phyloP scores from a whole-genome alignment of 2,888 invertebrate genomes.

The Yponomeuta malinellus region DNA sequence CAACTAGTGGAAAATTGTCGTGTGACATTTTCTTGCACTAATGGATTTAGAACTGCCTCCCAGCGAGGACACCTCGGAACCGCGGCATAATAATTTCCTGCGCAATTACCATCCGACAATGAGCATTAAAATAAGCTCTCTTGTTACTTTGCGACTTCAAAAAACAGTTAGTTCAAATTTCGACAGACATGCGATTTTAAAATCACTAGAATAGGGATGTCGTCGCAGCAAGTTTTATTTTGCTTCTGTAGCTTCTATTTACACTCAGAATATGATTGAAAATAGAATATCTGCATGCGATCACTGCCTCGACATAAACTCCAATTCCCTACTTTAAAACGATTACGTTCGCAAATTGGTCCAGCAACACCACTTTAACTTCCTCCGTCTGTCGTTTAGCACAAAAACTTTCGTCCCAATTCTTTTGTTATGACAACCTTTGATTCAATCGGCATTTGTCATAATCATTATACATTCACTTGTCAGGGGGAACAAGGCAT shows the following conservation, averaged over 20 bases:
- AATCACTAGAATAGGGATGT: not conserved
- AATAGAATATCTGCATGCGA: not conserved
- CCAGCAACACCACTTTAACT: not conserved
- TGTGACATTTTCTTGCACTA: conserved; percentile 59
- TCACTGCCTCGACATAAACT: not conserved
- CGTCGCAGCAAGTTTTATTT: not conserved
- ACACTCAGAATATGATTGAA: no score
- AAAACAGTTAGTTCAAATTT: conserved; percentile 13
- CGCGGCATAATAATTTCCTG: conserved; percentile 69
- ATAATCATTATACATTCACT: not conserved
- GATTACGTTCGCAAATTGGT: not conserved
- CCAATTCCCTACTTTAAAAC: not conserved
- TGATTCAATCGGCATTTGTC: conserved; percentile 1
- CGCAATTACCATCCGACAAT: conserved; percentile 25
- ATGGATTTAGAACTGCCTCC: conserved; percentile 69
- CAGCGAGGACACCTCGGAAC: conserved; percentile 55
- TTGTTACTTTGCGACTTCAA: conserved; percentile 17
- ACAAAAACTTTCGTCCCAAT: not conserved
- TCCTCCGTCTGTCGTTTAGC: not conserved
- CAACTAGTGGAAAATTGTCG: conserved; percentile 71
- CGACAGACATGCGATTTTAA: conserved; percentile 14
- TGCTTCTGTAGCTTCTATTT: no score
- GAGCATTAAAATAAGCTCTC: conserved; percentile 13
- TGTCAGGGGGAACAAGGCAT: conserved; percentile 1
- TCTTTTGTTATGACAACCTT: not conserved